Evolutionary conservation across 2,113 vertebrate species (phyloP).

Genomic region (Poeciliopsis turrubarensis): DNA sequence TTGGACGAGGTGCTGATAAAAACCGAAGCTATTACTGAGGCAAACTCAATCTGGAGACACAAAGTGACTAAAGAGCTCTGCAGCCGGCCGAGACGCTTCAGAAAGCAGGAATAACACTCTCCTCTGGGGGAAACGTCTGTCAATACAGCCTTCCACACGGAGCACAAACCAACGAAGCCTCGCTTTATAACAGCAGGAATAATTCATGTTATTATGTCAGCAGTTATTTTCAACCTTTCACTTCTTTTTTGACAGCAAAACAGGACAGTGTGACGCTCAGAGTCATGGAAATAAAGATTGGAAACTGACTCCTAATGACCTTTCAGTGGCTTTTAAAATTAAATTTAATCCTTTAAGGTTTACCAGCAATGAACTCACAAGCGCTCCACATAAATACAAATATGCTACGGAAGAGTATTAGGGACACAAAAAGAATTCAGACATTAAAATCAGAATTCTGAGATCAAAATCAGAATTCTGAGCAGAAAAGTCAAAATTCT

Average conservation of each 20-base stretch:
- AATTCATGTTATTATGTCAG: neutral
- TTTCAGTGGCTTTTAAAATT: neutral
- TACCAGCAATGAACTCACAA: neutral
- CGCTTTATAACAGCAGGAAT: neutral
- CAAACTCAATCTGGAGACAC: constrained; percentile 53
- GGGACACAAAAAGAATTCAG: too few species aligned
- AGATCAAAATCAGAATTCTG: too few species aligned
- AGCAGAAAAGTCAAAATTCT: too few species aligned
- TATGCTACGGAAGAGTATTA: too few species aligned
- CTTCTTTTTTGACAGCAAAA: neutral
- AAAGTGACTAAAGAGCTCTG: constrained; percentile 19
- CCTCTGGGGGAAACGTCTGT: constrained; percentile 13
- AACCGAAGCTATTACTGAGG: constrained; percentile 59
- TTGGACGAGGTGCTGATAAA: constrained; percentile 45
- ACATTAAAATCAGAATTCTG: too few species aligned
- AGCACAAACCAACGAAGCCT: neutral
- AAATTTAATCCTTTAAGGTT: neutral
- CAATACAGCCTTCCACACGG: constrained; percentile 21
- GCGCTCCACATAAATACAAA: neutral
- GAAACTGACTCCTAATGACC: neutral
- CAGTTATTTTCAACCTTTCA: neutral
- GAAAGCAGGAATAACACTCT: constrained; percentile 17
- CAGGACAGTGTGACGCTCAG: neutral
- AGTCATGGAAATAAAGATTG: neutral
- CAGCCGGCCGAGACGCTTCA: neutral